Evolutionary conservation across 2,113 vertebrate species (phyloP).

Genomic region (Periophthalmus modestus): DNA sequence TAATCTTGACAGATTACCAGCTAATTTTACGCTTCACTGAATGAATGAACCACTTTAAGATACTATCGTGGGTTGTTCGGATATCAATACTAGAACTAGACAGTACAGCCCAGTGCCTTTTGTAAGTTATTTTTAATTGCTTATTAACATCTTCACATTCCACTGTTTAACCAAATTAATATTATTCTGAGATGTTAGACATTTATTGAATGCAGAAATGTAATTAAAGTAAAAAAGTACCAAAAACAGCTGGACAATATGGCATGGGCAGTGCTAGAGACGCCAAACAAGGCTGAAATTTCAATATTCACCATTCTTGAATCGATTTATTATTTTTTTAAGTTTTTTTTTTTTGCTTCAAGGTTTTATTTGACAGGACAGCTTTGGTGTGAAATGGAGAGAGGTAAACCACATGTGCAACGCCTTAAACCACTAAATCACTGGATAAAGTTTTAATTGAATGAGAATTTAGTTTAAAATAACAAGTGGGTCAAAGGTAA

Average conservation of each 20-base stretch:
- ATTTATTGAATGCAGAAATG: background rate
- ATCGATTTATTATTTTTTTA: too few species aligned
- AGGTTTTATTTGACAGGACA: too few species aligned
- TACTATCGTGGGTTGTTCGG: constrained; percentile 2
- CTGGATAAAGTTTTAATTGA: background rate
- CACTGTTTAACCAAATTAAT: background rate
- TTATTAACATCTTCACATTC: background rate
- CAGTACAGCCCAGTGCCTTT: background rate
- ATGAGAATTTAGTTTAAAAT: background rate
- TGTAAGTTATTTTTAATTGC: background rate
- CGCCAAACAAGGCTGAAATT: too few species aligned
- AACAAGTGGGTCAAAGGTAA: background rate
- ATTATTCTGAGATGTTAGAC: background rate
- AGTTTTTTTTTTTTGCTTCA: too few species aligned
- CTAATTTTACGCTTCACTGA: constrained; percentile 5
- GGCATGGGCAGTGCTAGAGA: too few species aligned
- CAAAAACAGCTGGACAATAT: too few species aligned
- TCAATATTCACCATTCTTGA: too few species aligned
- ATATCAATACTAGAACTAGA: constrained; percentile 7
- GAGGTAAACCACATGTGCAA: too few species aligned
- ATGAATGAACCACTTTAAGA: background rate
- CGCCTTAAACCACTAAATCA: too few species aligned
- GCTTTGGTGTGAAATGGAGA: too few species aligned
- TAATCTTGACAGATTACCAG: constrained; percentile 9
- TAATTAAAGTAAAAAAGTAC: background rate